These are phyloP conservation scores for Corythucha ciliata DNA, from an alignment of 2,888 invertebrate genomes.

Conservation along the genomic window DNA sequence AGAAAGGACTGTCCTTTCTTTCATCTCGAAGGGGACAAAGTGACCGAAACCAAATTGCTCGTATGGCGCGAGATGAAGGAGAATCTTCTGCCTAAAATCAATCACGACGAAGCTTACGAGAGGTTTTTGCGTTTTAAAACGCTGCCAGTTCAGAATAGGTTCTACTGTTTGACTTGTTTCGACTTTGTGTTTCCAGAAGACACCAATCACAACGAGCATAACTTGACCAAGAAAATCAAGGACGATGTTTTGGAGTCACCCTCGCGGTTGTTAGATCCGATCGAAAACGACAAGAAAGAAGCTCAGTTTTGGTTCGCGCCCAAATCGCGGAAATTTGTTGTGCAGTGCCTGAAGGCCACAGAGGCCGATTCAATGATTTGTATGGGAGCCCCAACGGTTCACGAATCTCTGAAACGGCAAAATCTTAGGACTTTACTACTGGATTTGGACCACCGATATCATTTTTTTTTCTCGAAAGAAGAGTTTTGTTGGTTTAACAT, in stretches of 20 bases:
- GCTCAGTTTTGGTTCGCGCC: conserved; percentile 81
- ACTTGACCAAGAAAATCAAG: conserved; percentile 46
- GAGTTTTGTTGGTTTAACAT: conserved; percentile 78
- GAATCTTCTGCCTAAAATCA: conserved; percentile 44
- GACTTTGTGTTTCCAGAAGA: conserved; percentile 44
- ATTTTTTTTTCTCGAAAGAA: conserved; percentile 42
- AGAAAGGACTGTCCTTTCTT: conserved; percentile 66
- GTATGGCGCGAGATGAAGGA: conserved; percentile 47
- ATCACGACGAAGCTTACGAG: conserved; percentile 48
- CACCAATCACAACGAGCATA: conserved; percentile 49
- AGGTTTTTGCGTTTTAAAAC: conserved; percentile 47
- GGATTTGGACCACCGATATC: conserved; percentile 69
- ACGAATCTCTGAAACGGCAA: conserved; percentile 51
- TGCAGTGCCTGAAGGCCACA: conserved; percentile 47
- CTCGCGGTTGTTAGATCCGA: conserved; percentile 49
- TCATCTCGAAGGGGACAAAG: conserved; percentile 48
- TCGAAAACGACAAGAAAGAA: conserved; percentile 66
- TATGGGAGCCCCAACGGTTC: conserved; percentile 74
- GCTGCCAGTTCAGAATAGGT: conserved; percentile 44
- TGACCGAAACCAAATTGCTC: conserved; percentile 40
- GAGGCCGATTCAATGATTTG: conserved; percentile 56
- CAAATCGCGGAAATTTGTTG: conserved; percentile 54
- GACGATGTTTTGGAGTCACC: conserved; percentile 54
- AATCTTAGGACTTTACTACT: conserved; percentile 56
- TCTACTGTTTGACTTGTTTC: conserved; percentile 57